Conservation (phyloP, 2,113 vertebrate species). For the Piaya cayana region DNA sequence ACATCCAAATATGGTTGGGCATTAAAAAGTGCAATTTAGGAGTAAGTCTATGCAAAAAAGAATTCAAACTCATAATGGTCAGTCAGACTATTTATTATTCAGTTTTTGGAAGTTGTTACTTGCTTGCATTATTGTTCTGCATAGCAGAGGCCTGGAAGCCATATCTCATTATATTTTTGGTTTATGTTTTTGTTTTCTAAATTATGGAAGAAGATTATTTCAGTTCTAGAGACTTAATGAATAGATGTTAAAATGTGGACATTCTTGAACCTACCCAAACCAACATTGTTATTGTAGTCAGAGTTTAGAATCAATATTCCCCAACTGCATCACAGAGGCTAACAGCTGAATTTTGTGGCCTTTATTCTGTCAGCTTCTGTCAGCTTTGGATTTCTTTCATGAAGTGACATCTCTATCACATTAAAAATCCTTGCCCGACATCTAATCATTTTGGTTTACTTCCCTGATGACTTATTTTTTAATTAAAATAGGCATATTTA, state of each 20-base stretch:
- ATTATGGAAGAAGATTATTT: not conserved
- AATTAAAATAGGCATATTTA: slow-evolving; percentile 3
- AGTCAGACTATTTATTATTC: not conserved
- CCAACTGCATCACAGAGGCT: not conserved
- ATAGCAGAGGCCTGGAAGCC: not conserved
- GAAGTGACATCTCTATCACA: not conserved
- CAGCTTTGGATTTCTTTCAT: slow-evolving; percentile 6
- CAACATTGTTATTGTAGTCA: not conserved
- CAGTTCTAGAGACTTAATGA: not conserved
- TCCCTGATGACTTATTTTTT: not conserved
- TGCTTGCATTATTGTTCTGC: not conserved
- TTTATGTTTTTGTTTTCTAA: not conserved
- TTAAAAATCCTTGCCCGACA: not conserved
- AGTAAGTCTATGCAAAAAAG: not conserved
- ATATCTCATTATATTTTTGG: not conserved
- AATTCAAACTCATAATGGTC: not conserved
- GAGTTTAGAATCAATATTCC: not conserved
- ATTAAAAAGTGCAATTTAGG: not conserved
- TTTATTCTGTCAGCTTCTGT: not conserved
- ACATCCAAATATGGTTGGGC: not conserved
- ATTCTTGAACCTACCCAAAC: not conserved
- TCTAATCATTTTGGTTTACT: slow-evolving; percentile 19
- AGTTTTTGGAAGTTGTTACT: not conserved
- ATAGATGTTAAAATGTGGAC: not conserved
- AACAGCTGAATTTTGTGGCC: not conserved